Evolutionary conservation across 2,888 invertebrate genomes (phyloP), one percentile per base, ranked within the genome.

Genomic region (Scelioninae gen. 1): DNA sequence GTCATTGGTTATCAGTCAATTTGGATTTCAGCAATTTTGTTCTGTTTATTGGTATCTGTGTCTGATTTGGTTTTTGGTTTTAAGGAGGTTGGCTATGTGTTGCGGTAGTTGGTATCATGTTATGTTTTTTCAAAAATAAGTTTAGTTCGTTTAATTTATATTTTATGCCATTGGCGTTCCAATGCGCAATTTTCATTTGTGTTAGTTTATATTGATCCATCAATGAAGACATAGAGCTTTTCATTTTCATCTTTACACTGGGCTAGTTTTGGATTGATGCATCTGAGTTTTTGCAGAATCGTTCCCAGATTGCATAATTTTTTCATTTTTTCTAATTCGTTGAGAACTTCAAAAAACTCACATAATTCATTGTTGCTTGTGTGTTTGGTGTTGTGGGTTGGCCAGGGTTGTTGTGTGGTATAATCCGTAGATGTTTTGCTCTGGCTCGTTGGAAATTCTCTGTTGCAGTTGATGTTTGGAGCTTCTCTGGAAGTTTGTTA

Each of bases 91-190:
- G 4, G 23, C 1, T 2, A 23, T 23, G 4, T 23, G 23, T 4
- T 23, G 23, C 23, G 23, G 23, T 23, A 23, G 4, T 23, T 23
- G 23, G 23, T 23, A n/a, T n/a, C n/a, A n/a, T n/a, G n/a, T n/a
- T n/a, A n/a, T n/a, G n/a, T n/a, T n/a, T n/a, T n/a, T n/a, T 43
- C 11, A 69, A 5, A 15, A 60, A 56, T 5, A 38, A 13, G 5
- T n/a, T 71, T 9, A 71, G 11, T 58, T 62, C 60, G 10, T 38
- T 4, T 0, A 51, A 13, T 72, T 60, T 62, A 10, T 31, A 16
- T 32, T 43, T 72, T 5, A 72, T 16, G 2, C 72, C 53, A 7
- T 62, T 72, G 2, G 72, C 72, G 29, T 72, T 72, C 72, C 62
- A 72, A 11, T 71, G 69, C 0, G 56, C 56, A 13, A 68, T 68